Base-by-base conservation (phyloP, 2,113 vertebrate species). In the Gavialis gangeticus region DNA sequence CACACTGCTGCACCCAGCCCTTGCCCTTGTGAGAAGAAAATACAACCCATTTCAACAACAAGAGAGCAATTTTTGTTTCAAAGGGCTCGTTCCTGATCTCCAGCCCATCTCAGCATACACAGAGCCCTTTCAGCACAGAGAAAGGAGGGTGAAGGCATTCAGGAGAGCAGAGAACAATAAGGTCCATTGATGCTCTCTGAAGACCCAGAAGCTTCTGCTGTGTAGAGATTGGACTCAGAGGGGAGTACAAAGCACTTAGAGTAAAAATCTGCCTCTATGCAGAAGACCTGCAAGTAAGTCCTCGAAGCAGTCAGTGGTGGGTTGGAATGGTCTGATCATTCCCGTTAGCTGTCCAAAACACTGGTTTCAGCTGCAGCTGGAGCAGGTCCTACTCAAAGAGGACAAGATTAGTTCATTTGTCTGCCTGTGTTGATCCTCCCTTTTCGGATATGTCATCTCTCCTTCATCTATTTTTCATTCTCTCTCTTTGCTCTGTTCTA, bases 11-110 rank as follows among this genome's bases (percentile, higher is more conserved):
- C 88, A 93, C 87, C 89, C 79, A 82, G 27, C 90, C 66, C 76
- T 96, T 87, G 64, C 56, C 86, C 81, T 3, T 11, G 79, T 80
- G 22, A 12, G 79, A 85, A 37, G 84, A 60, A 83, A 92, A 96
- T 92, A 83, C 85, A 91, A 94, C 34, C 76, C 91, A 95, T 89
- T 91, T 89, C 87, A 8, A 64, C 85, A 87, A n/a, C 92, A 95
- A 96, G 96, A 97, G 97, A 95, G 94, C 79, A 7, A 91, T 96
- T 97, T 97, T 98, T 98, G 96, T 98, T 98, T 95, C 88, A 82
- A 5, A 46, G 46, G 1, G 81, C 89, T 95, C 4, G 19, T 85
- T 94, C 82, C 95, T 93, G 87, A 90, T 94, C 85, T 77, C 92
- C 0, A 92, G 82, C 93, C 93, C 90, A 90, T 94, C 10, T 27